These are phyloP conservation scores for Oenanthe oenanthe DNA, from an alignment of 2,113 vertebrate species.

Conservation along the genomic window DNA sequence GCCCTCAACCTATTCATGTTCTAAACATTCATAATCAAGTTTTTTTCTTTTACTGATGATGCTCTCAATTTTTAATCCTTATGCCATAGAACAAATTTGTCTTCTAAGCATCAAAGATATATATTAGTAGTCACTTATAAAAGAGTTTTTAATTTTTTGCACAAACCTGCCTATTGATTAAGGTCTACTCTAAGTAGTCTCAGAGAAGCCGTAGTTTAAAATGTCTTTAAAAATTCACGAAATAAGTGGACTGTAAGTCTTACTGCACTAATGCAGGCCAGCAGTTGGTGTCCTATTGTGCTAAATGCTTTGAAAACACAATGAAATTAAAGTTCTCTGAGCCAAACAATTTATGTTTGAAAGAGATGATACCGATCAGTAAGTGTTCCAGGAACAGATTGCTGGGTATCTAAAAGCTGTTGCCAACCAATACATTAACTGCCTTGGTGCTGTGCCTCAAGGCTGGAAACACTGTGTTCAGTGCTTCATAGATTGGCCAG, in stretches of 20 bases:
- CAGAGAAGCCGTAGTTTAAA: not conserved
- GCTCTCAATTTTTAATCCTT: not conserved
- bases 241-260: not conserved
- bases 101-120: not conserved
- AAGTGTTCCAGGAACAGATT: slow-evolving; percentile 50
- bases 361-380: not conserved
- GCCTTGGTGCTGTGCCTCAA: not conserved
- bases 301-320: slow-evolving; percentile 45
- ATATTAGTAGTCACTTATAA: not conserved
- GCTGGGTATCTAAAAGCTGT: not conserved
- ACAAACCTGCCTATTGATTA: not conserved
- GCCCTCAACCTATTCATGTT: not conserved
- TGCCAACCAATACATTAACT: slow-evolving; percentile 46
- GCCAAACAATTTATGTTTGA: slow-evolving; percentile 6
- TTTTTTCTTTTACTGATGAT: not conserved
- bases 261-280: not conserved
- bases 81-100: not conserved
- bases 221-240: not conserved
- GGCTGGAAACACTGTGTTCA: slow-evolving; percentile 28
- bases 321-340: slow-evolving; percentile 10
- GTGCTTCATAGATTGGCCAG: not conserved
- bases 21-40: not conserved
- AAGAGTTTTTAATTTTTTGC: not conserved
- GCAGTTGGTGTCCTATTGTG: not conserved
- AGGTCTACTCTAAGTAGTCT: not conserved